A percentile compares a stretch with the other conserved stretches of the same genome.
phyloP scores from a whole-genome alignment of 2,888 invertebrate genomes.

The Diloba caeruleocephala region DNA sequence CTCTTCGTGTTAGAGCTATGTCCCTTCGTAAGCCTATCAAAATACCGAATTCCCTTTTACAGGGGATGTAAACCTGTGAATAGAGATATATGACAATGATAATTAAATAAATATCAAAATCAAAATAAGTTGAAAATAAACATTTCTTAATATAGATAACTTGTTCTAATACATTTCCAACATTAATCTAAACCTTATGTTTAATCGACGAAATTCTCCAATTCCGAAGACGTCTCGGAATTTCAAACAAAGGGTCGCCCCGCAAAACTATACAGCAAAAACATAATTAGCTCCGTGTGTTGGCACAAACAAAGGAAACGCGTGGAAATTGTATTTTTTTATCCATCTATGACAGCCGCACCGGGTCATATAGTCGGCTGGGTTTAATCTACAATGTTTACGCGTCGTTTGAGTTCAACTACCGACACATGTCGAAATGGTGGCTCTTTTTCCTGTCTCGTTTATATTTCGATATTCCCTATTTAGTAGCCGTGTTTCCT shows the following conservation, averaged over 20 bases:
- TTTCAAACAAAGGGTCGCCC: conserved; percentile 36
- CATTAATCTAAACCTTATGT: conserved; percentile 19
- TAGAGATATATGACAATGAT: too few relatives aligned
- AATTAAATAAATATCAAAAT: too few relatives aligned
- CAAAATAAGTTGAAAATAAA: too few relatives aligned
- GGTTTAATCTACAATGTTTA: conserved; percentile 78
- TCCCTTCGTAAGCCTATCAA: too few relatives aligned
- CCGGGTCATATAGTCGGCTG: conserved; percentile 69
- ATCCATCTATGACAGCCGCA: conserved; percentile 61
- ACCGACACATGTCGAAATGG: conserved; percentile 67
- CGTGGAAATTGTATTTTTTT: conserved; percentile 51
- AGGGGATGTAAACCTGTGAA: too few relatives aligned
- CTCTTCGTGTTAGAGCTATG: too few relatives aligned
- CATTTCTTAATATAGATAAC: not conserved
- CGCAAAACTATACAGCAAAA: conserved; percentile 53
- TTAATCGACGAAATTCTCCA: conserved; percentile 24
- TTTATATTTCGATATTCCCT: conserved; percentile 44
- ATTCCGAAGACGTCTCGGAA: conserved; percentile 37
- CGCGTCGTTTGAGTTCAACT: conserved; percentile 75
- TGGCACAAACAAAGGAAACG: conserved; percentile 51
- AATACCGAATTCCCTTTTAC: too few relatives aligned
- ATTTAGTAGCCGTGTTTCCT: conserved; percentile 25
- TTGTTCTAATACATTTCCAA: conserved; percentile 13
- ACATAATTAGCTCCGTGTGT: conserved; percentile 53
- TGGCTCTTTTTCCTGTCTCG: conserved; percentile 61